These are phyloP conservation scores for Philonicus albiceps DNA, from an alignment of 2,888 invertebrate genomes.

Conservation along the genomic window DNA sequence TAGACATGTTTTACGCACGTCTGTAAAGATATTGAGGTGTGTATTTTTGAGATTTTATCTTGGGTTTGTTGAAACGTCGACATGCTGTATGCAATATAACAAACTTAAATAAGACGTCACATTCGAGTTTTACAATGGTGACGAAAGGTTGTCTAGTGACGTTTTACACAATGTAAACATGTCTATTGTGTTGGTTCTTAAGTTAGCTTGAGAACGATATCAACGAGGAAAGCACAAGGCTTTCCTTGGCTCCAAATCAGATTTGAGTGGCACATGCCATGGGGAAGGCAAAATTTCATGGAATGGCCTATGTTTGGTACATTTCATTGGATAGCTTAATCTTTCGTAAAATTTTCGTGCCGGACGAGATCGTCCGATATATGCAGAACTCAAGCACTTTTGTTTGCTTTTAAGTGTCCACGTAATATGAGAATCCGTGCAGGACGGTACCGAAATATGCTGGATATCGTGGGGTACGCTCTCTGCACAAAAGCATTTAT, in stretches of 20 bases:
- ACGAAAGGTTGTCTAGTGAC: not conserved
- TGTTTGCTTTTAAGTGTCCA: not conserved
- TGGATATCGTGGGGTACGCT: not conserved
- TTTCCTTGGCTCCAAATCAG: not conserved
- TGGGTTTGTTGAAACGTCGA: not conserved
- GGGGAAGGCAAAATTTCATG: not conserved
- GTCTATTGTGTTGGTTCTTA: not conserved
- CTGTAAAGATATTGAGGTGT: not conserved
- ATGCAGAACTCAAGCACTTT: not conserved
- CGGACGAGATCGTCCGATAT: not conserved
- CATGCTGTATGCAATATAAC: not conserved
- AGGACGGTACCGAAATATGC: not conserved
- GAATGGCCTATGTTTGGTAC: not conserved
- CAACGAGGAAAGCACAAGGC: not conserved
- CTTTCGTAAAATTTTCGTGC: not conserved
- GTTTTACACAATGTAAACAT: not conserved
- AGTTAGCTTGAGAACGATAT: not conserved
- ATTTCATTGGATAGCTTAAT: constrained; percentile 1
- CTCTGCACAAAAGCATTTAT: constrained; percentile 33
- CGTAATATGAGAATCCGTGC: not conserved
- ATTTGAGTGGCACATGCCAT: not conserved
- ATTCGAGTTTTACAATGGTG: not conserved
- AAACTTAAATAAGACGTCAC: not conserved
- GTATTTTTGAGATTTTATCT: not conserved
- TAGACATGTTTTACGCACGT: not conserved